Evolutionary conservation across 1,140 invertebrate species (phyloP).

Genomic region (Xylocopa sonorina): DNA sequence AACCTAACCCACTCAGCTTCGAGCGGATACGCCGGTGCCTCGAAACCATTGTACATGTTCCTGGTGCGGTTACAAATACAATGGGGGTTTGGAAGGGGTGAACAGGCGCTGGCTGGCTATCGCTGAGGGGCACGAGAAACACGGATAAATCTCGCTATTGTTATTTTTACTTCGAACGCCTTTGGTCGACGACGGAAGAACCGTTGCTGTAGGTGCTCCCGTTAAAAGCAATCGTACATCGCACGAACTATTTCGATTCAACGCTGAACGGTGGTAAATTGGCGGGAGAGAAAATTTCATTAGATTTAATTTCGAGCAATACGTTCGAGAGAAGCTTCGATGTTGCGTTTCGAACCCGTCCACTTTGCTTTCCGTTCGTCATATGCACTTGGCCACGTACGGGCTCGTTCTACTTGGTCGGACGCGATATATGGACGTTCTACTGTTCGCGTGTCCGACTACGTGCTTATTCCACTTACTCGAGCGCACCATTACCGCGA

Average conservation of each 20-base stretch:
- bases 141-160: slow-evolving; percentile 18
- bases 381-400: not conserved
- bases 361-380: not conserved
- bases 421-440: not conserved
- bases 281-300: not conserved
- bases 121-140: slow-evolving; percentile 34
- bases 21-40: slow-evolving; percentile 33
- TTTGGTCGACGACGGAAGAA: not conserved
- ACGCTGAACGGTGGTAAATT: not conserved
- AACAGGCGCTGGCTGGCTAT: slow-evolving; percentile 21
- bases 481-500: not conserved
- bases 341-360: too few relatives aligned
- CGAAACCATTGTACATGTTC: slow-evolving; percentile 46
- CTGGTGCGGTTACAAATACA: slow-evolving; percentile 43
- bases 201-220: too few relatives aligned
- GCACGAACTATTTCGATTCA: too few relatives aligned
- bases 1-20: slow-evolving; percentile 36
- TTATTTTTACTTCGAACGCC: not conserved
- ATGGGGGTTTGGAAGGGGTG: slow-evolving; percentile 42
- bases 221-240: not conserved
- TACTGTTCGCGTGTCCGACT: not conserved
- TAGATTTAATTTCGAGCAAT: not conserved
- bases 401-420: not conserved
- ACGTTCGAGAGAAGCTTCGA: too few relatives aligned
- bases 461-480: not conserved